Percentiles rank a stretch among this genome's conserved stretches.
Evolutionary conservation across 2,888 invertebrate species (phyloP).

Genomic region (Drosophila ezoana): DNA sequence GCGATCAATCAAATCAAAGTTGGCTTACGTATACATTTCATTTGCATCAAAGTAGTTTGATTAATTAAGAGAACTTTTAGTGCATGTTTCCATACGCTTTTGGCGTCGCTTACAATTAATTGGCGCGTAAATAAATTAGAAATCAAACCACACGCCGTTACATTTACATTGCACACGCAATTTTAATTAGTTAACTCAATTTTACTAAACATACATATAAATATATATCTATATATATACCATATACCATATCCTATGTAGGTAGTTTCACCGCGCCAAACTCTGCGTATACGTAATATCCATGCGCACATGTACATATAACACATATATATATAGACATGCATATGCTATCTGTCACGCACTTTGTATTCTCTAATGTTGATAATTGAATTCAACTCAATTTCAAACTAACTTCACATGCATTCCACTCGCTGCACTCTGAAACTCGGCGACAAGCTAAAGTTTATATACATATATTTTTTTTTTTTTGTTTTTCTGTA

Average conservation of each 20-base stretch:
- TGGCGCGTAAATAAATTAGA: slow-evolving; percentile 36
- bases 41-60: slow-evolving; percentile 28
- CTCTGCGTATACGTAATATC: slow-evolving; percentile 34
- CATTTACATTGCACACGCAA: slow-evolving; percentile 36
- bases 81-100: slow-evolving; percentile 47
- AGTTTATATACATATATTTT: background rate
- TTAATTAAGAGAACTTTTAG: slow-evolving; percentile 22
- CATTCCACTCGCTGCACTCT: slow-evolving; percentile 26
- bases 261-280: slow-evolving; percentile 3
- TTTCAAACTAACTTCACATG: slow-evolving; percentile 49
- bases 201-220: slow-evolving; percentile 3
- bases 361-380: slow-evolving; percentile 42
- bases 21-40: slow-evolving; percentile 21
- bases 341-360: slow-evolving; percentile 18
- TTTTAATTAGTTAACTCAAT: slow-evolving; percentile 24
- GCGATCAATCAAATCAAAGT: slow-evolving; percentile 19
- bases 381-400: slow-evolving; percentile 43
- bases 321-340: slow-evolving; percentile 5
- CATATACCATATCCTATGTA: slow-evolving; percentile 4
- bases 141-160: slow-evolving; percentile 19
- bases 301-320: slow-evolving; percentile 21
- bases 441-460: slow-evolving; percentile 22
- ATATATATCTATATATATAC: background rate
- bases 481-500: background rate
- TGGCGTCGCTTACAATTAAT: slow-evolving; percentile 30